Base-by-base conservation (phyloP, 2,113 vertebrate species). In the Oceanodroma tethys region DNA sequence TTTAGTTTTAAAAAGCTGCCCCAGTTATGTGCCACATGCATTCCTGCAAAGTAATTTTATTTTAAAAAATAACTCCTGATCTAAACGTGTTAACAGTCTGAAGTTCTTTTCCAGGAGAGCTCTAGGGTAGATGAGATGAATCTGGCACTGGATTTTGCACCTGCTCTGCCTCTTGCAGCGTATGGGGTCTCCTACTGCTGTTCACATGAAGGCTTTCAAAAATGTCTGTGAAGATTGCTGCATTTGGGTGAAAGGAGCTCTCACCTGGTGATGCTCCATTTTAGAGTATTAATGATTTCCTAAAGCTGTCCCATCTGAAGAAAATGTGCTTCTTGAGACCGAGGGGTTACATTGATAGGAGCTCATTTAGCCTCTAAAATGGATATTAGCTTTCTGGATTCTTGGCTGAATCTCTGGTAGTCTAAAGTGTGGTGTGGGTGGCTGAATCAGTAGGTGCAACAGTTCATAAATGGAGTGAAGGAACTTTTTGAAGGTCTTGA, bases 401-500 rank as follows among this genome's bases (percentile, higher is more conserved):
- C 87, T 88, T 94, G 65, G 30, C 70, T 88, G 87, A 68, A 73
- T 76, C 90, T 96, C 62, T 90, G 34, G 27, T 81, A 93, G 72
- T 84, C 52, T 89, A 26, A 96, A 94, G 66, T 72, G 60, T 87
- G 65, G 66, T 27, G 97, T 96, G 91, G 88, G 45, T 93, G 79
- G 96, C 96, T 94, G n/a, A 80, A 86, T 95, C 87, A 75, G 74
- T 87, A 88, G 94, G 94, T 97, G 79, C 84, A 95, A 80, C 60
- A 55, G 91, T 94, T 88, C 63, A 71, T 84, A 95, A 96, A 74
- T n/a, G n/a, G 50, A 90, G 79, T 38, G n/a, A 82, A 84, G 67
- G 38, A 81, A 93, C 91, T 98, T 97, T 94, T 86, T 88, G 71
- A 92, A 97, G 90, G 94, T 73, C 73, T 89, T 92, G 92, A 88